Base-by-base conservation (phyloP, 2,797 vertebrate species). In the Myripristis jacobus region DNA sequence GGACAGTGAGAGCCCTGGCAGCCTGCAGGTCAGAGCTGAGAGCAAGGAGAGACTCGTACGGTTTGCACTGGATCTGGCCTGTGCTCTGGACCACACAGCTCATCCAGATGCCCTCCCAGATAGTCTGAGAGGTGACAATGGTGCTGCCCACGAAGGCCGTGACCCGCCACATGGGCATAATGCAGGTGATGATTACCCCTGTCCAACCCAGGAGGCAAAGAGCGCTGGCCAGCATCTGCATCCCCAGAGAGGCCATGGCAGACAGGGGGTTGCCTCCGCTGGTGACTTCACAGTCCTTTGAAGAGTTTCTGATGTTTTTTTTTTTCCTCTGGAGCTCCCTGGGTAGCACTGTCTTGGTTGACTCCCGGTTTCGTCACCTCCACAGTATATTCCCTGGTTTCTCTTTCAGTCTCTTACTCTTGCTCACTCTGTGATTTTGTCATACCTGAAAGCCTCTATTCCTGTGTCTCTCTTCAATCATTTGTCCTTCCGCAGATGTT, bases 31-130 rank as follows among this genome's bases (percentile, higher is more conserved):
- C 93, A 0, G 61, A 24, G 18, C 81, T 70, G 5, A 95, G 92
- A 1, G 87, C 90, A 1, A 95, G 89, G 25, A 86, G 57, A n/a
- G 94, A 95, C 1, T 92, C 85, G 2, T 94, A 95, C 0, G 92
- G 88, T 50, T 94, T 94, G 52, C 94, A 95, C 80, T 85, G 77
- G 12, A 94, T 89, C 57, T 93, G 79, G 0, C 94, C 94, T 0
- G 94, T 95, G 85, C 93, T 94, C 84, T 95, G 86, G 13, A 89
- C 79, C 81, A 94, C 91, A 0, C 94, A 95, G 53, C 66, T 79
- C 94, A 94, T 95, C 94, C 94, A 95, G 86, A 95, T 94, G 19
- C 94, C 94, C 69, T 95, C 94, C 94, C 92, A 93, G 64, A 92
- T 78, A 47, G 66, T 92, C 88, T 94, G 88, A 0, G 93, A 86